Evolutionary conservation across 2,113 vertebrate species (phyloP).

Genomic region (Channa argus): DNA sequence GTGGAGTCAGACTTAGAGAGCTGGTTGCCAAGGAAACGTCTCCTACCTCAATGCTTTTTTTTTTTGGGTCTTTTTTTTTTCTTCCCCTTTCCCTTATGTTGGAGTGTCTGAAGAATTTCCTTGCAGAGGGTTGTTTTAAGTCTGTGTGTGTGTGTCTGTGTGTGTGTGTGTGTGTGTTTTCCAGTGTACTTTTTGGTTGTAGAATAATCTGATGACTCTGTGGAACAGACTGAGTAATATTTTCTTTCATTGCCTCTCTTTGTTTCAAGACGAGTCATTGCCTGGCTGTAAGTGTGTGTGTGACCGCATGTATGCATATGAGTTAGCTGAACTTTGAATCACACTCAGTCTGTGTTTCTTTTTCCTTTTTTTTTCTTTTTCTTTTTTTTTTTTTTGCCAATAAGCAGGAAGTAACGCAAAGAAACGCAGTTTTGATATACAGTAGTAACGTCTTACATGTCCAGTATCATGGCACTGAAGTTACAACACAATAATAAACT

Average conservation of each 20-base stretch:
- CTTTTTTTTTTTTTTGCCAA: neutral
- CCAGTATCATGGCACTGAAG: too few species aligned
- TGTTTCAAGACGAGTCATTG: slow-evolving; percentile 25
- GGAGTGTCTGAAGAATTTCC: slow-evolving; percentile 25
- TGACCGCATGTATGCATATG: slow-evolving; percentile 4
- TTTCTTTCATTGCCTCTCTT: slow-evolving; percentile 11
- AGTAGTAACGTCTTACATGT: too few species aligned
- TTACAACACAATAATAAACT: too few species aligned
- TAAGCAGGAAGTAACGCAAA: neutral
- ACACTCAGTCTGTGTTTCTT: slow-evolving; percentile 49
- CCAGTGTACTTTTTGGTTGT: slow-evolving; percentile 5
- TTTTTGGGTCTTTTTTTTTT: neutral
- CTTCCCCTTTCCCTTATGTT: slow-evolving; percentile 6
- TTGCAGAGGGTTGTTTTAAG: slow-evolving; percentile 25
- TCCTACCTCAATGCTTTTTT: slow-evolving; percentile 37
- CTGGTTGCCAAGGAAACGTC: slow-evolving; percentile 52
- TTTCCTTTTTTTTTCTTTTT: neutral
- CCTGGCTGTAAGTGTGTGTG: slow-evolving; percentile 6
- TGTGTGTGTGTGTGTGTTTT: neutral
- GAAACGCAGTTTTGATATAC: too few species aligned
- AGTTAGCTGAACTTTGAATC: slow-evolving; percentile 55
- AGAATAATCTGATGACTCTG: neutral
- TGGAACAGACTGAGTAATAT: slow-evolving; percentile 14
- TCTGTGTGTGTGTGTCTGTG: neutral
- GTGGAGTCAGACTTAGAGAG: slow-evolving; percentile 24